Evolutionary conservation across 2,888 invertebrate species (phyloP), one percentile per base, ranked within the genome.

Genomic region (Notocelia uddmanniana): DNA sequence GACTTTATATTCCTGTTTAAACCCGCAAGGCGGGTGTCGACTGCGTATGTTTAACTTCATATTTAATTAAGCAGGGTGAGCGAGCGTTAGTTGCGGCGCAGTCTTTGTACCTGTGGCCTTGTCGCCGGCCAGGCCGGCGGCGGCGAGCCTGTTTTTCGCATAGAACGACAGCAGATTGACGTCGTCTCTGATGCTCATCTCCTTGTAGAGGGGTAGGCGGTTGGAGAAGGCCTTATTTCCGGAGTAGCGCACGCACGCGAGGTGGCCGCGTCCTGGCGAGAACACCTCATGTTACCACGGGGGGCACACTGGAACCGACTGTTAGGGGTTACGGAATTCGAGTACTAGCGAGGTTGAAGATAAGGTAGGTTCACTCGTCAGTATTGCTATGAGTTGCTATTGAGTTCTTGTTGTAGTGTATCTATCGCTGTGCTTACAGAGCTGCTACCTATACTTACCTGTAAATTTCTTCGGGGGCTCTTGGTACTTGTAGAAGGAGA

Each of bases 91-190:
- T 77, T 85, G 89, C 86, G 87, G 86, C 78, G 81, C 76, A 81
- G 78, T 76, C 81, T 82, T 81, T 84, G 87, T 89, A 94, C 94
- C 93, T 95, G 95, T 88, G 86, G 85, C 90, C 82, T 86, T 85
- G 78, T 93, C 92, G 82, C 88, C 83, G 83, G 91, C 92, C 77
- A 94, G 85, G 64, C 93, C 93, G 82, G 94, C 94, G 78, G 95
- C 96, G 81, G 96, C 96, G 81, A 95, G 95, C 81, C 96, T 95
- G 91, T 97, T 96, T 94, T 96, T 96, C 93, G 96, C 96, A 95
- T 98, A 98, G 95, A 96, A 97, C 87, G 97, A 97, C 86, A 97
- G 95, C 84, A 97, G 96, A 87, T 97, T 97, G 89, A 98, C 97
- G 94, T 97, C 97, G 90, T 95, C 97, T 89, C 96, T 96, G 89